phyloP scores from a whole-genome alignment of 2,797 vertebrate genomes.

The Smutsia temminckii region DNA sequence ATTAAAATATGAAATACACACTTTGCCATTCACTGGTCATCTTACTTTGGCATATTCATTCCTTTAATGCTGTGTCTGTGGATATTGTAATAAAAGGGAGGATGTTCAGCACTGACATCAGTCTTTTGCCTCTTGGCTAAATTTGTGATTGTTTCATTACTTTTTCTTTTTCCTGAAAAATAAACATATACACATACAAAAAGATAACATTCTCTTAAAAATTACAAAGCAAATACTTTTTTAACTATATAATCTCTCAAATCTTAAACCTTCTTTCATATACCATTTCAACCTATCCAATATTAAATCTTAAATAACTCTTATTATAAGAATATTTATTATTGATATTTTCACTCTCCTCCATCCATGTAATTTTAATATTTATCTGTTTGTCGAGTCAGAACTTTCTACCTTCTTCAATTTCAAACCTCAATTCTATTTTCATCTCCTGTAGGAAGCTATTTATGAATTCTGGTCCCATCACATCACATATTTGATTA shows the following conservation, averaged over 20 bases:
- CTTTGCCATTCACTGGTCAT: not conserved
- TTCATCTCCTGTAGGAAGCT: not conserved
- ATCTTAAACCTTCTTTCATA: not conserved
- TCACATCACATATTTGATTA: not conserved
- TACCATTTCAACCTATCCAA: not conserved
- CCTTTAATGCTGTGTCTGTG: slow-evolving; percentile 97
- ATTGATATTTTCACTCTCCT: not conserved
- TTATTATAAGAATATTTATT: not conserved
- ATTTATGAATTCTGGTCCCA: not conserved
- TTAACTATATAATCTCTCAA: not conserved
- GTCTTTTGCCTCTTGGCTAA: slow-evolving; percentile 90
- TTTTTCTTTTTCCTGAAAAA: slow-evolving; percentile 92
- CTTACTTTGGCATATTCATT: slow-evolving; percentile 99
- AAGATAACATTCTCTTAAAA: slow-evolving; percentile 12
- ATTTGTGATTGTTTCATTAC: slow-evolving; percentile 84
- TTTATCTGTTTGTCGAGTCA: not conserved
- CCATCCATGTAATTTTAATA: not conserved
- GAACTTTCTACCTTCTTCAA: not conserved
- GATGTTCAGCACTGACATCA: slow-evolving; percentile 90
- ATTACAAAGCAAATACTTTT: not conserved
- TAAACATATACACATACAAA: not conserved
- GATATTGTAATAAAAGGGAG: slow-evolving; percentile 97
- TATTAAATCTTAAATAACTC: slow-evolving; percentile 21
- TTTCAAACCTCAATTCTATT: not conserved
- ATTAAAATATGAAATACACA: not conserved